Evolutionary conservation across 2,797 vertebrate species (phyloP).

Genomic region (Poecilia velifera): DNA sequence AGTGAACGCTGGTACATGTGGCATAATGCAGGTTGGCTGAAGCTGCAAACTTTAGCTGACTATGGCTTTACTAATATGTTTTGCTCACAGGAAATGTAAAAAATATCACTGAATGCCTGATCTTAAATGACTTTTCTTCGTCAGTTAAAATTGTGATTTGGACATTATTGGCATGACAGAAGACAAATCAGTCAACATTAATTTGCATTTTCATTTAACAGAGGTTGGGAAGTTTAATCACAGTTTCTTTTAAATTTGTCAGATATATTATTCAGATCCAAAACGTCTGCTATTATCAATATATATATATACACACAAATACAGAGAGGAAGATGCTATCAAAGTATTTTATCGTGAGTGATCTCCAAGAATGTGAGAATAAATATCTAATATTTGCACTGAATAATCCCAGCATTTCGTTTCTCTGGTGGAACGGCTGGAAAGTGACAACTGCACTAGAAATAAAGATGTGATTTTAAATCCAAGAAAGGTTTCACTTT

Average conservation of each 20-base stretch:
- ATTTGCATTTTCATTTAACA: background rate
- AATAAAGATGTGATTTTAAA: background rate
- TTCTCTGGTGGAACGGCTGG: background rate
- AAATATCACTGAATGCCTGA: background rate
- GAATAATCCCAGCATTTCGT: background rate
- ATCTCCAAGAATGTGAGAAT: background rate
- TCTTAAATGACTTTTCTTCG: background rate
- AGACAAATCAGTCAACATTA: background rate
- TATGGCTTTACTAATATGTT: background rate
- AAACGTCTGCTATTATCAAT: background rate
- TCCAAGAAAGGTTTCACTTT: background rate
- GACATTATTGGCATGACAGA: background rate
- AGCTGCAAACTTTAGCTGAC: background rate
- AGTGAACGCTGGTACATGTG: background rate
- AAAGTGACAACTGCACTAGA: background rate
- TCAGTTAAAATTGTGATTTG: background rate
- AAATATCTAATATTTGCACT: background rate
- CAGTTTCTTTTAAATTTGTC: background rate
- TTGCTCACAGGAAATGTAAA: background rate
- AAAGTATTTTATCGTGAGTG: background rate
- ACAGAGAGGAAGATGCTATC: background rate
- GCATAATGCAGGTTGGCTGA: background rate
- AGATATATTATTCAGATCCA: background rate
- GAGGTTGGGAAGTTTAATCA: background rate
- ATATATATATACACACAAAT: too few species aligned